Base-by-base conservation (phyloP, 2,113 vertebrate genomes). In the Smithornis capensis region DNA sequence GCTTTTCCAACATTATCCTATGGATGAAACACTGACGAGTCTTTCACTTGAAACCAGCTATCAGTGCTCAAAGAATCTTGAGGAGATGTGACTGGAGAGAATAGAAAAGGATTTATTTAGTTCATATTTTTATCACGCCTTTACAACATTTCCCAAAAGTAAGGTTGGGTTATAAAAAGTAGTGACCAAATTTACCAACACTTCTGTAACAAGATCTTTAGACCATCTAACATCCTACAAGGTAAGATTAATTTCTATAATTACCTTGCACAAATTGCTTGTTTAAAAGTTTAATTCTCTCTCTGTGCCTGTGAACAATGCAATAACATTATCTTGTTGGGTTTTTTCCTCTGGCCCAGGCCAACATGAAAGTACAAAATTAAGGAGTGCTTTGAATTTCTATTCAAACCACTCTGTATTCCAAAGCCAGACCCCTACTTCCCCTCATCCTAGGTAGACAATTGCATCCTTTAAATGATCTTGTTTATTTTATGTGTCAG, bases 401-500 rank as follows among this genome's bases (percentile, higher is more conserved):
- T 85, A 14, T 89, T 93, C 74, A 94, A 85, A 90, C 18, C 95
- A 87, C 70, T 91, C 71, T 69, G 83, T 94, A 82, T 95, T 94
- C 78, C 69, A 92, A 73, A 67, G 28, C 49, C 3, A 7, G 73
- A 57, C 5, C 45, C 67, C 45, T 73, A 82, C 69, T 74, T 96
- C 52, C 71, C 90, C 92, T 96, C 47, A 6, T 96, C 91, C 89
- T 89, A 93, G 97, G 93, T 95, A 96, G 94, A 94, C 70, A 96
- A 97, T 96, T 96, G 90, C 97, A 98, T 97, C 95, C 96, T 97
- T 97, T 97, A 97, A 98, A 97, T 97, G 92, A 96, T 97, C 94
- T 96, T 97, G 96, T 98, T 98, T 98, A 97, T 97, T 98, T 89
- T 97, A 87, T 69, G 81, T 95, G 95, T 96, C 13, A 23, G 95